Evolutionary conservation across 2,888 invertebrate genomes (phyloP).

Genomic region (Bruchidius siliquastri): DNA sequence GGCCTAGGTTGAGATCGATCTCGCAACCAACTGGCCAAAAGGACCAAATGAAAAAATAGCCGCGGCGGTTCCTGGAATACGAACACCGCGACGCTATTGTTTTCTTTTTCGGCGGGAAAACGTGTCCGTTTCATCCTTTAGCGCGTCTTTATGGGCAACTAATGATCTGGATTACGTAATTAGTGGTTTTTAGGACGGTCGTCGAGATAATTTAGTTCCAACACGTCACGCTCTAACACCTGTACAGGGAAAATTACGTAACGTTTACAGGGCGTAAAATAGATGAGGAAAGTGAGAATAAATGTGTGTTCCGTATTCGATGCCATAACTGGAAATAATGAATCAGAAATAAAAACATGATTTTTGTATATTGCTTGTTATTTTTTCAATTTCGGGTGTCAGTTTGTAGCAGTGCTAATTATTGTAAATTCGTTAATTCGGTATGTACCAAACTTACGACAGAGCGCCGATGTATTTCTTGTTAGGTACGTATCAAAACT

Average conservation of each 20-base stretch:
- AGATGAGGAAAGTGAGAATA: too few relatives aligned
- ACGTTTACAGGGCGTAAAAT: neutral
- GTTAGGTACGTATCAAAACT: too few relatives aligned
- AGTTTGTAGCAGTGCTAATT: too few relatives aligned
- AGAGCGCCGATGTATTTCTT: too few relatives aligned
- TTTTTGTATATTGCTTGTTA: too few relatives aligned
- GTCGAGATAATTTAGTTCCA: neutral
- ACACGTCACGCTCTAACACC: neutral
- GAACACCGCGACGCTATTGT: neutral
- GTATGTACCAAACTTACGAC: too few relatives aligned
- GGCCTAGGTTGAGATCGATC: slow-evolving; percentile 3
- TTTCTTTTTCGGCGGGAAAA: slow-evolving; percentile 1
- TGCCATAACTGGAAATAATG: too few relatives aligned
- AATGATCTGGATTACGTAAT: neutral
- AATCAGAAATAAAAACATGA: too few relatives aligned
- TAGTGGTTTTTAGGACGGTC: neutral
- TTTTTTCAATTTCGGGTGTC: too few relatives aligned
- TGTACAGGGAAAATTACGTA: neutral
- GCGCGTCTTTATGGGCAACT: neutral
- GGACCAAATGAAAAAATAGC: neutral
- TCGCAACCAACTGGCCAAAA: neutral
- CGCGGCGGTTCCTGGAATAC: neutral
- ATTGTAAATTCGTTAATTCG: too few relatives aligned
- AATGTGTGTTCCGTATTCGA: too few relatives aligned
- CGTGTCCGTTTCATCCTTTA: neutral